Percentiles rank a stretch among this genome's conserved stretches.
phyloP scores from a whole-genome alignment of 2,797 vertebrate species.

The Silurus aristotelis region DNA sequence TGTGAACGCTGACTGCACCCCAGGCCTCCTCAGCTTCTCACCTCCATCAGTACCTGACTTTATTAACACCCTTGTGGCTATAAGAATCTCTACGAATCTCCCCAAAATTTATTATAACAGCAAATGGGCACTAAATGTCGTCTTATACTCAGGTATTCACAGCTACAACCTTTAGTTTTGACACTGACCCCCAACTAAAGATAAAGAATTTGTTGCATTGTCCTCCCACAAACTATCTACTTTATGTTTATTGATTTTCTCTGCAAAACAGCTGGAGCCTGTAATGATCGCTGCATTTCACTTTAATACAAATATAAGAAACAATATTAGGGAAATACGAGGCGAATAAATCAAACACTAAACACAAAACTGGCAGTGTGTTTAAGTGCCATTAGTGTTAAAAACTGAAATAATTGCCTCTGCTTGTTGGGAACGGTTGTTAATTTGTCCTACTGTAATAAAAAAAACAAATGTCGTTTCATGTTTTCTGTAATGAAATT shows the following conservation, averaged over 20 bases:
- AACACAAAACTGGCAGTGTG: background rate
- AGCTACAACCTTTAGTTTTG: background rate
- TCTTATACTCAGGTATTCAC: no score
- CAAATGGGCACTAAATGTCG: no score
- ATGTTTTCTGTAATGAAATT: background rate
- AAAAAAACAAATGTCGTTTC: background rate
- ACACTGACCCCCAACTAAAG: no score
- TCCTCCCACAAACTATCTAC: background rate
- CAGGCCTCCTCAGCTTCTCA: no score
- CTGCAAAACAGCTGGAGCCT: background rate
- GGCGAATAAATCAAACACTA: background rate
- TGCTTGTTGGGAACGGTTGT: background rate
- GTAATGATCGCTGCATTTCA: background rate
- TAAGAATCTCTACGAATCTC: no score
- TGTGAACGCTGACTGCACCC: no score
- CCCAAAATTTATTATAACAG: no score
- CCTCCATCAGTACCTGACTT: no score
- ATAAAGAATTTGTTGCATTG: background rate
- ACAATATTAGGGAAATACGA: background rate
- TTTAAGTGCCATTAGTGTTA: background rate
- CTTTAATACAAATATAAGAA: background rate
- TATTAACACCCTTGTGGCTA: no score
- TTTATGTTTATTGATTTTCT: slow-evolving; percentile 20
- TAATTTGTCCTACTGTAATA: background rate
- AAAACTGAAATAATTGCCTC: background rate